These are phyloP conservation scores for Misgurnus anguillicaudatus DNA, from an alignment of 2,113 vertebrate genomes.

Conservation along the genomic window DNA sequence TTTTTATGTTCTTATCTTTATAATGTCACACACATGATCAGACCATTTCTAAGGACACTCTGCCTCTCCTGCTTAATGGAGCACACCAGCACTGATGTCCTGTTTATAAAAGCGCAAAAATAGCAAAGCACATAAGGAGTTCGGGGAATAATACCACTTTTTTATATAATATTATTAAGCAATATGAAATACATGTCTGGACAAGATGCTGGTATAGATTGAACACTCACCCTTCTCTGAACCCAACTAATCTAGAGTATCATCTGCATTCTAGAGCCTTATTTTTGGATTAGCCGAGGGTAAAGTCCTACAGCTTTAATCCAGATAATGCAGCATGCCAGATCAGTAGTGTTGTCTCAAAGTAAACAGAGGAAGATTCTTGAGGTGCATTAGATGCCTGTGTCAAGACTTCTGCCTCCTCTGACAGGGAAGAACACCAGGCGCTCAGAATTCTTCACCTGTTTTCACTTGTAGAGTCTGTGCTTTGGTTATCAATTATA, in stretches of 20 bases:
- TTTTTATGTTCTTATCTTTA: neutral
- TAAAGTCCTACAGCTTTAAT: conserved; percentile 20
- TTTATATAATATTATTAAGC: neutral
- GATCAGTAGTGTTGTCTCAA: conserved; percentile 30
- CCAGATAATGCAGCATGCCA: conserved; percentile 31
- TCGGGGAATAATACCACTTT: neutral
- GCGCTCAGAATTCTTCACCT: conserved; percentile 15
- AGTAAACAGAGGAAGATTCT: conserved; percentile 19
- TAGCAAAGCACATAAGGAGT: neutral
- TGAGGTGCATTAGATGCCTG: conserved; percentile 28
- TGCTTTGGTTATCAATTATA: neutral
- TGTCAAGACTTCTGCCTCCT: conserved; percentile 38
- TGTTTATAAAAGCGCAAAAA: conserved; percentile 25
- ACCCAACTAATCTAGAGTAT: conserved; percentile 29
- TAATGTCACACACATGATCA: neutral
- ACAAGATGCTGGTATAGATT: neutral
- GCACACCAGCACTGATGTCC: neutral
- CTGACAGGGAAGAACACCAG: conserved; percentile 26
- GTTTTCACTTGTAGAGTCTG: neutral
- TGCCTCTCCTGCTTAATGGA: neutral
- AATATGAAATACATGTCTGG: neutral
- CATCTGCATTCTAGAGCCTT: conserved; percentile 31
- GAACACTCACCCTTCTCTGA: neutral
- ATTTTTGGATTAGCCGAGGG: conserved; percentile 22
- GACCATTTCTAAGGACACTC: neutral